Conservation (phyloP, 2,113 vertebrate species). For the Gasterosteus nipponicus region DNA sequence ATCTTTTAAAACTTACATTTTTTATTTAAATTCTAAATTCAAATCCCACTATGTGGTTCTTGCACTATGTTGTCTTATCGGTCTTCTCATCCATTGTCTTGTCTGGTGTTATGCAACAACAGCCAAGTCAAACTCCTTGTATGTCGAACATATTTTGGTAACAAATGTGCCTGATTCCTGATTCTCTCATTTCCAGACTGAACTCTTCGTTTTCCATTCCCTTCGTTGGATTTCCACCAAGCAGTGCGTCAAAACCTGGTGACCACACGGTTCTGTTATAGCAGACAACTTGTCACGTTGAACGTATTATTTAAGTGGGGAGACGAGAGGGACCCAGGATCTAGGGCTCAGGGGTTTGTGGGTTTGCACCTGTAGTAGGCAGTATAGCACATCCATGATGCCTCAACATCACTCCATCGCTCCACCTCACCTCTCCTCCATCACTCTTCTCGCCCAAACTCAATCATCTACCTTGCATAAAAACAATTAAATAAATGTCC, state of each 20-base stretch:
- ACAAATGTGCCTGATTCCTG: background rate
- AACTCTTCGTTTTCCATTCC: constrained; percentile 10
- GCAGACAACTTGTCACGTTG: constrained; percentile 29
- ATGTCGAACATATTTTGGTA: too few relatives aligned
- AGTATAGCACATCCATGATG: constrained; percentile 51
- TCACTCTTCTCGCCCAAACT: background rate
- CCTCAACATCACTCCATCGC: constrained; percentile 1
- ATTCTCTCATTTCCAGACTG: constrained; percentile 21
- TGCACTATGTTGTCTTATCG: too few relatives aligned
- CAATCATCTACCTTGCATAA: constrained; percentile 30
- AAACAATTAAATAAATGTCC: constrained; percentile 28
- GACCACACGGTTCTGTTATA: constrained; percentile 29
- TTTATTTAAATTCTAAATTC: too few relatives aligned
- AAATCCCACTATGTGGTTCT: too few relatives aligned
- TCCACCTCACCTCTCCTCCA: background rate
- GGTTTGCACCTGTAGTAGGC: constrained; percentile 35
- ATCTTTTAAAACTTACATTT: background rate
- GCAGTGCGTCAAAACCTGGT: constrained; percentile 44
- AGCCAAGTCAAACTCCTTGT: too few relatives aligned
- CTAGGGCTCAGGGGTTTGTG: background rate
- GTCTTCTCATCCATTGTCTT: too few relatives aligned
- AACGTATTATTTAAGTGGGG: constrained; percentile 42
- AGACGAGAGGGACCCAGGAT: constrained; percentile 18
- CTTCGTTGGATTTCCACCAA: constrained; percentile 27
- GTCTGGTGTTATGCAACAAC: too few relatives aligned